Percentiles rank a stretch among this genome's conserved stretches.
Evolutionary conservation across 2,797 vertebrate species (phyloP).

Genomic region (Momotus momota): DNA sequence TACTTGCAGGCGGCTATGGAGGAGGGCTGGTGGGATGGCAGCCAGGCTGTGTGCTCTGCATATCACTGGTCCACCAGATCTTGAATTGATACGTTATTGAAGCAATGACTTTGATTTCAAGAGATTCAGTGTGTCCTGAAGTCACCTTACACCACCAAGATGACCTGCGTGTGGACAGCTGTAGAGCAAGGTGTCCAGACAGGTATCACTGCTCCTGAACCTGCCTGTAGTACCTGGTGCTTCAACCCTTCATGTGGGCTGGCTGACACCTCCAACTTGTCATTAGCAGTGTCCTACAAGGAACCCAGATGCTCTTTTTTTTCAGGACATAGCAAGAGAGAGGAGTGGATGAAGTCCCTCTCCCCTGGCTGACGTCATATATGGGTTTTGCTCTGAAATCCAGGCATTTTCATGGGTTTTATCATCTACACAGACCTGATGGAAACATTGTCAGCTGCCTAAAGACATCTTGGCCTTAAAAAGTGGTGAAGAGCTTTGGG

Average conservation of each 20-base stretch:
- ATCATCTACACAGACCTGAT: neutral
- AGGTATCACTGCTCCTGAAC: neutral
- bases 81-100: neutral
- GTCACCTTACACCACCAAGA: neutral
- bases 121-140: neutral
- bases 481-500: neutral
- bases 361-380: neutral
- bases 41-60: neutral
- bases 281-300: neutral
- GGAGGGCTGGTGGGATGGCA: neutral
- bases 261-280: neutral
- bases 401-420: neutral
- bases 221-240: neutral
- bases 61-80: neutral
- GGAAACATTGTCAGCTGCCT: neutral
- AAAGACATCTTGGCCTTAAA: neutral
- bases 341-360: neutral
- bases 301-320: neutral
- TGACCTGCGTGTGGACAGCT: fast-evolving
- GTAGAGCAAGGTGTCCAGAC: neutral
- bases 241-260: neutral
- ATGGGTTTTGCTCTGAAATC: neutral
- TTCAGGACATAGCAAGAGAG: neutral
- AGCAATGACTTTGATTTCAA: neutral
- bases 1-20: fast-evolving